Evolutionary conservation across 1,140 invertebrate species (phyloP).

Genomic region (Drosophila neocordata): DNA sequence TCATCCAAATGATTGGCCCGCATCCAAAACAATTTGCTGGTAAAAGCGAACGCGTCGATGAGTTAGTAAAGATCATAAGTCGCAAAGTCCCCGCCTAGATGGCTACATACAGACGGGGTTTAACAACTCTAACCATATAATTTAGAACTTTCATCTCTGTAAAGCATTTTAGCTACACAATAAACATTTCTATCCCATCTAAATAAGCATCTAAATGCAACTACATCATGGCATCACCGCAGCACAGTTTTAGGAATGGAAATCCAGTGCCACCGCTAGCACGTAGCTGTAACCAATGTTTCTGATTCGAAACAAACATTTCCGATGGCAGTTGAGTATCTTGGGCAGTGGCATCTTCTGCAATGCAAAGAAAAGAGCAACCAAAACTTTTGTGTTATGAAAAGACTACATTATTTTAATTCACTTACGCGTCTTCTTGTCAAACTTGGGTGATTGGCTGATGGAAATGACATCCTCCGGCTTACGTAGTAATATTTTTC

Average conservation of each 20-base stretch:
- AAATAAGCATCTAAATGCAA: slow-evolving; percentile 12
- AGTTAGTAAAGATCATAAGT: slow-evolving; percentile 89
- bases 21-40: slow-evolving; percentile 92
- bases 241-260: slow-evolving; percentile 71
- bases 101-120: slow-evolving; percentile 21
- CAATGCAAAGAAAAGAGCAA: not conserved
- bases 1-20: slow-evolving; percentile 96
- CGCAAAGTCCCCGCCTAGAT: slow-evolving; percentile 84
- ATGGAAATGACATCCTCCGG: slow-evolving; percentile 86
- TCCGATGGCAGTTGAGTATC: slow-evolving; percentile 89
- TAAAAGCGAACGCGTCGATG: slow-evolving; percentile 90
- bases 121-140: slow-evolving; percentile 47
- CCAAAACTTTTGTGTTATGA: not conserved
- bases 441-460: slow-evolving; percentile 69
- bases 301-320: slow-evolving; percentile 95
- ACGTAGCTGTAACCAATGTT: slow-evolving; percentile 91
- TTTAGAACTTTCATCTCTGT: slow-evolving; percentile 70
- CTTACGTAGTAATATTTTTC: slow-evolving; percentile 88
- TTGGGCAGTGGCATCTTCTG: slow-evolving; percentile 68
- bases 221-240: slow-evolving; percentile 63
- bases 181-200: slow-evolving; percentile 82
- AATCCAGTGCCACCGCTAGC: slow-evolving; percentile 82
- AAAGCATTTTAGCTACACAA: slow-evolving; percentile 74
- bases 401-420: fast-evolving
- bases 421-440: slow-evolving; percentile 69